Base-by-base conservation (phyloP, 2,113 vertebrate species). In the Xiphophorus maculatus region DNA sequence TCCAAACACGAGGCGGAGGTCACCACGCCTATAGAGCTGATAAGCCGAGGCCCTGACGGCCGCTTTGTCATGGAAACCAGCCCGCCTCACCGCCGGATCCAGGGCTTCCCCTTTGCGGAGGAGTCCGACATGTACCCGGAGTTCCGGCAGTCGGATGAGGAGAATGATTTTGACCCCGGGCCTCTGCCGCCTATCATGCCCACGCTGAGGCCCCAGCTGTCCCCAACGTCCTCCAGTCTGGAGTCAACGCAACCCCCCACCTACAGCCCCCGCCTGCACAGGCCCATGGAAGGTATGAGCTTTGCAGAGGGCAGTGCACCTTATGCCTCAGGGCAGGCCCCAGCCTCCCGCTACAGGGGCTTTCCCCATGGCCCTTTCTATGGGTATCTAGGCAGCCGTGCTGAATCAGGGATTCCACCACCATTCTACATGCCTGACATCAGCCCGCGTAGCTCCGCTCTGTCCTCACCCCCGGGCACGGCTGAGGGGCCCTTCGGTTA, bases 371-470 rank as follows among this genome's bases (percentile, higher is more conserved):
- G 95, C 93, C 97, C 96, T 70, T 98, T 97, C 92, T 99, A 99
- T 79, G 96, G 97, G 91, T 99, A 97, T 94, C 93, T 98, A 92
- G 97, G 97, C 95, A 97, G 97, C 93, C 92, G 93, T 77, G 93
- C 90, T 76, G 97, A 98, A 93, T 96, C 96, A 92, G 97, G 97
- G 93, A 97, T 97, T 0, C 94, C 94, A 68, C 97, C 97, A 0
- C 97, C 97, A 79, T 99, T 99, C 96, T 99, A 99, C 93, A 96
- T 99, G 97, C 97, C 97, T 44, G 97, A 99, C 91, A 96, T 97
- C 92, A 99, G 98, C 93, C 97, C 98, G 5, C 93, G 96, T 88
- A 99, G 97, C 94, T 99, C 98, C 0, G 96, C 97, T 92, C 96
- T 98, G 94, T 99, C 98, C 70, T 98, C 97, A 54, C 96, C 97